Evolutionary conservation across 2,888 invertebrate genomes (phyloP), one percentile per base, ranked within the genome.

Genomic region (Leptogaster cylindrica): DNA sequence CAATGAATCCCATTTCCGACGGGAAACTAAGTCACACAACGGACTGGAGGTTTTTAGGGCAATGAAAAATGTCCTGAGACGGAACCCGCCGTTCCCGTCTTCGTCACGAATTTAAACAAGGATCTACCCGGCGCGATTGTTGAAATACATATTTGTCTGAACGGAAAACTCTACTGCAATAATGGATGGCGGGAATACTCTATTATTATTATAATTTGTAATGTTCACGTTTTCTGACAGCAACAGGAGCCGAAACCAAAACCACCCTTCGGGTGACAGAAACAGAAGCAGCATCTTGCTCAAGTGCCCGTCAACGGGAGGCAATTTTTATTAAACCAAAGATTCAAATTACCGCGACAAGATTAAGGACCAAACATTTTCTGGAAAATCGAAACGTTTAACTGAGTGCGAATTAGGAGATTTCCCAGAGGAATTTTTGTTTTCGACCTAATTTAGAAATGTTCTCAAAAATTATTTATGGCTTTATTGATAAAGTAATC

Each of bases 131-230:
- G 6, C 46, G 12, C 46, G 20, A 46, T 16, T 6, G 3, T 58
- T 23, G 39, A 39, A 16, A 23, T 39, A 46, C 46, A 25, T 25
- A 41, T 58, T 58, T 39, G 41, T 58, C 58, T 58, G 23, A 58
- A 39, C 36, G 39, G 41, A 36, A 41, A 58, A 39, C 39, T 58
- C 23, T 58, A 41, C 10, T 14, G 41, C 23, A 58, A 58, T 58
- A 58, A 58, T 41, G 58, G 58, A 58, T 58, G 58, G 41, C 58
- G 25, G 58, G 58, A 58, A 39, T 41, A 20, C 41, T 41, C 58
- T 58, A 58, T 58, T 58, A 58, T 58, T 39, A 58, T 58, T 58
- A 58, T 58, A 58, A 58, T 58, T 58, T 58, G 39, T 58, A 58
- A 58, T 39, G 58, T 58, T 58, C 58, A 7, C 14, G 58, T 36